Evolutionary conservation across 2,888 invertebrate genomes (phyloP), one percentile per base, ranked within the genome.

Genomic region (Ophion slaviceki): DNA sequence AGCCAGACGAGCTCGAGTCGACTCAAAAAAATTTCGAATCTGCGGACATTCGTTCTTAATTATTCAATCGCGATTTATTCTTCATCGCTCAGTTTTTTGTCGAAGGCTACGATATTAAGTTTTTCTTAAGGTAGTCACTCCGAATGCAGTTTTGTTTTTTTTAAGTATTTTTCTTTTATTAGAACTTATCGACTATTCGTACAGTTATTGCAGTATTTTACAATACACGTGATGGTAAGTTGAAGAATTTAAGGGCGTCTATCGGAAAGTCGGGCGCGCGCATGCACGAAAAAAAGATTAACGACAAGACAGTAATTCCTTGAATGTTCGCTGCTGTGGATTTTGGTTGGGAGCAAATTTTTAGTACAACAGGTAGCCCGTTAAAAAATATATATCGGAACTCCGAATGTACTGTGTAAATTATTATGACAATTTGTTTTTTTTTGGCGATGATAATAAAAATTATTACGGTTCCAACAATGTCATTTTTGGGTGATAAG

Each of bases 181-280:
- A 91, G 89, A 92, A 92, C 90, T 92, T 92, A 92, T 90, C 72
- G 82, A 45, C 90, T 92, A 92, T 89, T 89, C 90, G 86, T 92
- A 91, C 91, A 93, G 89, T 91, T 90, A 92, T 92, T 92, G 92
- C 91, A 91, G 87, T 92, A 92, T 92, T 92, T 92, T 93, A 92
- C 93, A 93, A 89, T 89, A 80, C 67, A 79, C 89, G 88, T 90
- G 89, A 90, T 90, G 89, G 90, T 90, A 91, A 91, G 88, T 89
- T 90, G 90, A 91, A 92, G 89, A 90, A 91, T 77, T 90, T 76
- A 85, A 84, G 88, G 88, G 84, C 82, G 89, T 85, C 88, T 88
- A 90, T 89, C 85, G 84, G 89, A 90, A 28, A 87, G 67, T 90
- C 87, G 75, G 89, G 89, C 89, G 89, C 89, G 89, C 87, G 88